Evolutionary conservation across 2,888 invertebrate species (phyloP), one percentile per base, ranked within the genome.

Genomic region (Subacronicta megacephala): DNA sequence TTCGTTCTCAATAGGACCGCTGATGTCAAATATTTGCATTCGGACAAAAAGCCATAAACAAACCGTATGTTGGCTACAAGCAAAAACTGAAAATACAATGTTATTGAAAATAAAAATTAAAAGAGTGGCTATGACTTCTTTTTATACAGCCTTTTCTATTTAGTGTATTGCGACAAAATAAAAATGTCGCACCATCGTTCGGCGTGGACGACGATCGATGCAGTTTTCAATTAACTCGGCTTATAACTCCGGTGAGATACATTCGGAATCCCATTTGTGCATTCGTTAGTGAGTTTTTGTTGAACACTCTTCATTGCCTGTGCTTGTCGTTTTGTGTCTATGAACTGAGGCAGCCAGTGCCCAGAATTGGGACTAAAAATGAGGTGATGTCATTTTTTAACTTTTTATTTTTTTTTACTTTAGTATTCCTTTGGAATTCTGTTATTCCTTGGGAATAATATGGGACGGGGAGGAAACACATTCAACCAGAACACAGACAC

Each of bases 211-310:
- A 43, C 53, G 52, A 68, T 72, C 71, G 67, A 69, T 65, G 69
- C 52, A 69, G 73, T 78, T 80, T 81, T 81, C 72, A 79, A 83
- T 82, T 81, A 81, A 69, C 69, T 66, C 51, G 52, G 77, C 62
- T 80, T 77, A 76, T 77, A 75, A 64, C 67, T 72, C 45, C 56
- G 44, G 63, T 56, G 60, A 41, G 58, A 62, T 70, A 62, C 61
- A 67, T 69, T 64, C 60, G 43, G n/a, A 72, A 78, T 73, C 71
- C 71, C 68, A 74, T 77, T 82, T 78, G 72, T 65, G 75, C 71
- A 75, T 77, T 77, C 75, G 74, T 79, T 77, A 78, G 65, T 20
- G 49, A 52, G 35, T 54, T 60, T 59, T 58, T 43, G 23, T 40
- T 45, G 41, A 63, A 35, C 37, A 59, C 41, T 60, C 31, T 68